phyloP scores from a whole-genome alignment of 2,888 invertebrate genomes.

The Macropis europaea region DNA sequence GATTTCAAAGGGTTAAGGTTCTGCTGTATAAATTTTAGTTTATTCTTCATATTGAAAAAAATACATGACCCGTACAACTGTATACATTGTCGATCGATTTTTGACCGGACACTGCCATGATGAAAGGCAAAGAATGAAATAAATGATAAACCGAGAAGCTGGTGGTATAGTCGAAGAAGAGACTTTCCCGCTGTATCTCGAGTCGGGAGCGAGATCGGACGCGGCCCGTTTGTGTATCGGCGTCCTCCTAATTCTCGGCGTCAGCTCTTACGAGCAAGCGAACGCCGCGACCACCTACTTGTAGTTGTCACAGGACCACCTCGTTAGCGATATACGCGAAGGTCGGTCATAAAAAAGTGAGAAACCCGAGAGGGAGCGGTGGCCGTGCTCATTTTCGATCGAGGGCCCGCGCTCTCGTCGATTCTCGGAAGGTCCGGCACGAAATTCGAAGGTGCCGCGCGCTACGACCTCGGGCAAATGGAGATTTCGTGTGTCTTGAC shows the following conservation, averaged over 20 bases:
- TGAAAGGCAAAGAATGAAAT: no score
- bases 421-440: slow-evolving; percentile 61
- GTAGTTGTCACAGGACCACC: slow-evolving; percentile 55
- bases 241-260: slow-evolving; percentile 19
- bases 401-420: slow-evolving; percentile 44
- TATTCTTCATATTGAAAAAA: no score
- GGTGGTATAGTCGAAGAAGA: no score
- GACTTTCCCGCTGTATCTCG: no score
- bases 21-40: no score
- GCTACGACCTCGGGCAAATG: slow-evolving; percentile 64
- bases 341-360: slow-evolving; percentile 59
- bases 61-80: no score
- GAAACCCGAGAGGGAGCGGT: slow-evolving; percentile 52
- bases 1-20: no score
- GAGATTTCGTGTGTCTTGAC: slow-evolving; percentile 72
- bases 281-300: slow-evolving; percentile 39
- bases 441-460: slow-evolving; percentile 63
- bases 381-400: slow-evolving; percentile 53
- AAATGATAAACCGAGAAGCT: no score
- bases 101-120: background rate
- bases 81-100: background rate
- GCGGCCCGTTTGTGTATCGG: background rate
- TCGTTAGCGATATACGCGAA: slow-evolving; percentile 62
- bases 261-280: background rate
- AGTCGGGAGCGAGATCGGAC: no score